These are phyloP conservation scores for Micronycteris hirsuta DNA, from an alignment of 2,113 vertebrate species.

Conservation along the genomic window DNA sequence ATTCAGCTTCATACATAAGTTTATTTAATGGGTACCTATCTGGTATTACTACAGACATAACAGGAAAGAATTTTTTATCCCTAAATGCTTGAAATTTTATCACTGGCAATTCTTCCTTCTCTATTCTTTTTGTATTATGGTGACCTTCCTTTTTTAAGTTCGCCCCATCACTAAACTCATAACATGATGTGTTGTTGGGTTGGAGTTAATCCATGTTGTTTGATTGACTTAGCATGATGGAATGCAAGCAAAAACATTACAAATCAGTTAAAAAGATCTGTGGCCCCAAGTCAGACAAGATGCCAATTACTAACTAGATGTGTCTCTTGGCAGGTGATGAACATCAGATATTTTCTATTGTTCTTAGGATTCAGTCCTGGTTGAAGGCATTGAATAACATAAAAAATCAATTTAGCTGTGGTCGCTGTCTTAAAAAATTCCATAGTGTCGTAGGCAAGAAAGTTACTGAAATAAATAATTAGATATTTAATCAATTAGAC, in stretches of 20 bases:
- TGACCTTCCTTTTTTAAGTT: background rate
- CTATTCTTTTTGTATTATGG: background rate
- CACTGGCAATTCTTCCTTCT: background rate
- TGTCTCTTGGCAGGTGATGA: background rate
- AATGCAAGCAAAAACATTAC: background rate
- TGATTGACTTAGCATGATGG: background rate
- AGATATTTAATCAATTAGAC: background rate
- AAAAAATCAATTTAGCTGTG: background rate
- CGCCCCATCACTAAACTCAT: background rate
- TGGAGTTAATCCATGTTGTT: background rate
- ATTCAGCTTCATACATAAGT: background rate
- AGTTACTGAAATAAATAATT: background rate
- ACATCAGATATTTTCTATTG: background rate
- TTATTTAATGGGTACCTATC: background rate
- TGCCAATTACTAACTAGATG: background rate
- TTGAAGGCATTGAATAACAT: background rate
- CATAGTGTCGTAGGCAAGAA: background rate
- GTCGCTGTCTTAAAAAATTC: background rate
- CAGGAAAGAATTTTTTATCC: background rate
- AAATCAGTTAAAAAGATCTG: background rate
- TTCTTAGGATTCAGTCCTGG: background rate
- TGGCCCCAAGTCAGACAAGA: background rate
- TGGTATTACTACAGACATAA: background rate
- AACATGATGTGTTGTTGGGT: background rate
- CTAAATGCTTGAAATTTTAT: background rate